Evolutionary conservation across 1,140 invertebrate species (phyloP), one percentile per base, ranked within the genome.

Genomic region (Saccostrea glomerata): DNA sequence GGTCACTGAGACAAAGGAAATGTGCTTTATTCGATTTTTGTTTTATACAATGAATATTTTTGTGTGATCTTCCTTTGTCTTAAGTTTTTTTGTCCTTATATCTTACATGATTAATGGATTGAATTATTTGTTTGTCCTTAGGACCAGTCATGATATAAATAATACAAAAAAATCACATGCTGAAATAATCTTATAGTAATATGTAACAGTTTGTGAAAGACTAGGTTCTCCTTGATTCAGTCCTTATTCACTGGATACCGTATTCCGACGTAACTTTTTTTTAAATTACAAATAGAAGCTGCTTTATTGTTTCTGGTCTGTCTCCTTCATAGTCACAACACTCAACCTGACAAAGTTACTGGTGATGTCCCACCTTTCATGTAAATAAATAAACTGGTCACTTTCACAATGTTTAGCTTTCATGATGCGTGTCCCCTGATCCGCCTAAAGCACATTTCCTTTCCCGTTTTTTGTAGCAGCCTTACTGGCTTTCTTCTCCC

Each of bases 171-270:
- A 56, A 56, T 54, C 82, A 84, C 40, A 56, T 84, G 20, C 54
- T 55, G 40, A 84, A 84, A 54, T 84, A 84, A 56, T 55, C 54
- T 84, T 84, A 55, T 54, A 84, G n/a, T 55, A 55, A 20, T 84
- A 56, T 84, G 40, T 84, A 30, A 56, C n/a, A 55, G 82, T 84
- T 55, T 54, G 40, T 84, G 82, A 84, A 84, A 84, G 82, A 84
- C 82, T 84, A 84, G 82, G 82, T 84, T 84, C n/a, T n/a, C 54
- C 20, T 56, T 55, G 40, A 25, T 17, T 55, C 40, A 56, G 47
- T 84, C 82, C 82, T 84, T n/a, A 23, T 54, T 40, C 20, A 23
- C 40, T 84, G 40, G 40, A 55, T 84, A 20, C 82, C 9, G 54
- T 56, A 56, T 84, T 2, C 82, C 82, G n/a, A 84, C 30, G 30